Evolutionary conservation across 2,797 vertebrate species (phyloP), one percentile per base, ranked within the genome.

Genomic region (Xenops minutus): DNA sequence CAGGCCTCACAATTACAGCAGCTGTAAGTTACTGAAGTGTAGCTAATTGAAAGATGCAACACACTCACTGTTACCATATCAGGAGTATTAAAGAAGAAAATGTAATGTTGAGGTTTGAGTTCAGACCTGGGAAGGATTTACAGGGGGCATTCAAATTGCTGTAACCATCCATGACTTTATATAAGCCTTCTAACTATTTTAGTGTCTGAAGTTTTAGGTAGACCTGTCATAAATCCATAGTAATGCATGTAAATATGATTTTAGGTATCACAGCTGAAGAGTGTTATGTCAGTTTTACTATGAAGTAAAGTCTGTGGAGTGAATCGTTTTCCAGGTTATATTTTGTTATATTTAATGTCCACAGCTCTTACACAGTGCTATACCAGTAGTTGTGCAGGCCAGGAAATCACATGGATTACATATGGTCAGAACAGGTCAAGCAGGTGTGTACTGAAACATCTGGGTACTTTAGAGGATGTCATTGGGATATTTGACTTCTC

Each of bases 1-100:
- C 87, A 88, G 82, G 77, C 59, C 44, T 96, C 32, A 48, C 46
- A 66, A 44, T 86, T 91, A 71, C 37, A 91, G 71, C 76, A 91
- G 63, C 84, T 90, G 41, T 86, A 86, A 82, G 61, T 79, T 88
- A 72, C 49, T 88, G 12, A 82, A 64, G 87, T 71, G 59, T 92
- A 71, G 49, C 77, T 90, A 89, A 76, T 34, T 81, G 87, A 83
- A 89, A 89, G 59, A 41, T 84, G 68, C 10, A 72, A 43, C 30
- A 62, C 63, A 3, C 21, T 74, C 37, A 22, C 29, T 85, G 48
- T 61, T 91, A 49, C 29, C 0, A 0, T 75, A 56, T 68, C 6
- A 0, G 19, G 20, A 69, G 17, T 66, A 48, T 86, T 91, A 85
- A 83, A 87, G 24, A 48, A 48, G 41, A 39, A 26, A 92, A 69